Percentiles rank a stretch among this genome's conserved stretches.
phyloP scores from a whole-genome alignment of 2,113 vertebrate species.

The Labrus mixtus region DNA sequence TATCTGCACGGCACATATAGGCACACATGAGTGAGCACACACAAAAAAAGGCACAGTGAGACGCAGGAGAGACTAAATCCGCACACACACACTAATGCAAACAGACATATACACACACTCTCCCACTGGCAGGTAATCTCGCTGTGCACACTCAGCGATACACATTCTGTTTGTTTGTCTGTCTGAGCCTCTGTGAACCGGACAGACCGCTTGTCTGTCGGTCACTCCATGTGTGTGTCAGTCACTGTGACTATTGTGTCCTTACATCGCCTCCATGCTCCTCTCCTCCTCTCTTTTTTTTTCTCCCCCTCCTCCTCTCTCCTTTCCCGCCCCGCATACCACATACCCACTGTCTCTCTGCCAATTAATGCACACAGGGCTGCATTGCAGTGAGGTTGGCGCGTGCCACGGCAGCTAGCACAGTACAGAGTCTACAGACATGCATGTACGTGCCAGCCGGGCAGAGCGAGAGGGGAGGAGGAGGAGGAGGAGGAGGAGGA shows the following conservation, averaged over 20 bases:
- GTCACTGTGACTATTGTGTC: slow-evolving; percentile 67
- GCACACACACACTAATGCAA: slow-evolving; percentile 64
- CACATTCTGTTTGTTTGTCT: slow-evolving; percentile 42
- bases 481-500: neutral
- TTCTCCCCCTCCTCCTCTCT: slow-evolving; percentile 56
- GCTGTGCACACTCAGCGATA: slow-evolving; percentile 66
- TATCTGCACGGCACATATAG: slow-evolving; percentile 76
- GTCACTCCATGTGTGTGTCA: slow-evolving; percentile 54
- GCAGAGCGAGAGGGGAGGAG: slow-evolving; percentile 52
- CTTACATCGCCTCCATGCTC: slow-evolving; percentile 63
- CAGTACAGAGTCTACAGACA: slow-evolving; percentile 83
- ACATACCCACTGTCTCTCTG: slow-evolving; percentile 79
- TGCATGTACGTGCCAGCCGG: slow-evolving; percentile 82
- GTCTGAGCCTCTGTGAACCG: neutral
- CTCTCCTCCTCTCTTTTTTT: neutral
- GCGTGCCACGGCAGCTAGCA: slow-evolving; percentile 78
- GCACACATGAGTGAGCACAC: slow-evolving; percentile 75
- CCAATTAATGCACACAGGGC: slow-evolving; percentile 85
- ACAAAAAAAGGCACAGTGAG: slow-evolving; percentile 70
- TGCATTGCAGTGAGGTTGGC: slow-evolving; percentile 86
- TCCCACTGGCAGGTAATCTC: slow-evolving; percentile 60
- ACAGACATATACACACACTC: slow-evolving; percentile 55
- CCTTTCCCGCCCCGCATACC: slow-evolving; percentile 75
- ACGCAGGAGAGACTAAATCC: slow-evolving; percentile 64
- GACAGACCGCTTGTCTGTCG: slow-evolving; percentile 39